Conservation (phyloP, 2,797 vertebrate species). For the Hybognathus amarus region DNA sequence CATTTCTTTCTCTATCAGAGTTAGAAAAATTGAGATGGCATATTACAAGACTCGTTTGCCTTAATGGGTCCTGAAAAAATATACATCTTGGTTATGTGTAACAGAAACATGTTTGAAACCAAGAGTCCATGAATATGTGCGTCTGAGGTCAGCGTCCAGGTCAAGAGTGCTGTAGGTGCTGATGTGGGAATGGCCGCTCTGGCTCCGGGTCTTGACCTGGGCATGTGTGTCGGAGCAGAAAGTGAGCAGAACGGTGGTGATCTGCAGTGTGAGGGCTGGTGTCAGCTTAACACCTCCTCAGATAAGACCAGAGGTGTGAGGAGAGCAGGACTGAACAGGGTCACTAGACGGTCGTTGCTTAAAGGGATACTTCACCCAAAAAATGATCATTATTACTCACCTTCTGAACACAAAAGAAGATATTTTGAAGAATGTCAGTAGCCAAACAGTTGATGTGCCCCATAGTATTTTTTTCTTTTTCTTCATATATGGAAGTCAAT, state of each 20-base stretch:
- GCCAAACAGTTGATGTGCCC: too few relatives aligned
- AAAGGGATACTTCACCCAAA: neutral
- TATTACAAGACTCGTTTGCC: neutral
- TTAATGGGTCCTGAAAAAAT: neutral
- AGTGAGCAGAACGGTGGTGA: slow-evolving; percentile 26
- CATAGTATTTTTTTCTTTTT: too few relatives aligned
- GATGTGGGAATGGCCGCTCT: slow-evolving; percentile 41
- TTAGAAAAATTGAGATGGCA: neutral
- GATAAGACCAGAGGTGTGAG: slow-evolving; percentile 50
- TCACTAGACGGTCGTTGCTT: slow-evolving; percentile 10
- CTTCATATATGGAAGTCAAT: too few relatives aligned
- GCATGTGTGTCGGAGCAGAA: slow-evolving; percentile 28
- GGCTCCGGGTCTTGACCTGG: slow-evolving; percentile 27
- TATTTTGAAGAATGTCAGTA: too few relatives aligned
- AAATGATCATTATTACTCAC: neutral
- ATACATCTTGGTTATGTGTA: neutral
- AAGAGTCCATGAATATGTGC: neutral
- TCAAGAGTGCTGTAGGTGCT: slow-evolving; percentile 45
- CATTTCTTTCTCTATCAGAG: neutral
- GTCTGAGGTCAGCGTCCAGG: slow-evolving; percentile 21
- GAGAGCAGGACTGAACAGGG: slow-evolving; percentile 11
- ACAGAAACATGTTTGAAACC: neutral
- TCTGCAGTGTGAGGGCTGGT: slow-evolving; percentile 42
- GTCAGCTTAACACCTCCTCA: slow-evolving; percentile 54
- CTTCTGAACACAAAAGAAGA: too few relatives aligned